phyloP scores from a whole-genome alignment of 2,888 invertebrate genomes.

The Leptinotarsa rubiginosa region DNA sequence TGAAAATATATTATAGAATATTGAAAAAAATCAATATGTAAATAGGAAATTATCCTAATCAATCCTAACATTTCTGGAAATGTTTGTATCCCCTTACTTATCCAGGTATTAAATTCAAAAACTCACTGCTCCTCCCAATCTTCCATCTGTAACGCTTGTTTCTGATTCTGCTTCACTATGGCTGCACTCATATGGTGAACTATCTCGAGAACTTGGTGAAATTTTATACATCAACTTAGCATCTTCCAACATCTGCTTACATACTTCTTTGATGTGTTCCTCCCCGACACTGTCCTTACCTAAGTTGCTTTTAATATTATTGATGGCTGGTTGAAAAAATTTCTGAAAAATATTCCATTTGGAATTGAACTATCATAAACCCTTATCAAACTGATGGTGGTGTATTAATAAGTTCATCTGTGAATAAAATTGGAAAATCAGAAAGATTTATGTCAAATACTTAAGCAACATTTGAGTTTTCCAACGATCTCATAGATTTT shows the following conservation, averaged over 20 bases:
- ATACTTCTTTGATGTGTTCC: slow-evolving; percentile 80
- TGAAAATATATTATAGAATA: too few relatives aligned
- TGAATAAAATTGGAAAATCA: too few relatives aligned
- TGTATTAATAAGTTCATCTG: too few relatives aligned
- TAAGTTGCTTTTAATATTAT: slow-evolving; percentile 80
- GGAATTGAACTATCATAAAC: background rate
- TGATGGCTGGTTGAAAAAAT: slow-evolving; percentile 83
- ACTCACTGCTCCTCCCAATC: slow-evolving; percentile 65
- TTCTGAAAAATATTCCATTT: slow-evolving; percentile 67
- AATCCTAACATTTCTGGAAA: background rate
- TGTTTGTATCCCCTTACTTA: background rate
- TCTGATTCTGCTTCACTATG: slow-evolving; percentile 69
- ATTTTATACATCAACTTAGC: slow-evolving; percentile 78
- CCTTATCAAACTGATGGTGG: too few relatives aligned
- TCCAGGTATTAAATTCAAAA: background rate
- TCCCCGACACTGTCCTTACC: slow-evolving; percentile 81
- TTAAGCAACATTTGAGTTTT: too few relatives aligned
- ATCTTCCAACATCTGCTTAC: slow-evolving; percentile 83
- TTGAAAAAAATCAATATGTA: too few relatives aligned
- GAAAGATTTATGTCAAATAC: too few relatives aligned
- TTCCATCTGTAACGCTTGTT: slow-evolving; percentile 67
- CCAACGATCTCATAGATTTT: too few relatives aligned
- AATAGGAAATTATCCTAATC: too few relatives aligned
- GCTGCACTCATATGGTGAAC: slow-evolving; percentile 70
- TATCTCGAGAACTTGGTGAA: slow-evolving; percentile 66